Conservation (phyloP, 1,140 invertebrate species). For the Scaptodrosophila lebanonensis region DNA sequence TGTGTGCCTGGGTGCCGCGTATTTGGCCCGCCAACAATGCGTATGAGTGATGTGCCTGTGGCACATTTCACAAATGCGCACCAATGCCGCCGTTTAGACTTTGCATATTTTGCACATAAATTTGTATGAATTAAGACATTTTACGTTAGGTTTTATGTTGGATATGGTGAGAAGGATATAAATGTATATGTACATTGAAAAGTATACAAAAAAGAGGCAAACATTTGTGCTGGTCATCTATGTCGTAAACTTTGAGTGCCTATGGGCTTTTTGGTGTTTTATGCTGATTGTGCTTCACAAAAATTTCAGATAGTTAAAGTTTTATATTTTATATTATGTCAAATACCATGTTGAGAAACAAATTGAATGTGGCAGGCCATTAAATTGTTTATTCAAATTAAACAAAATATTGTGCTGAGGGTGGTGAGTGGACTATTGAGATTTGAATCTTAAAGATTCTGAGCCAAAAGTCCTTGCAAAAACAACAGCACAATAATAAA, state of each 20-base stretch:
- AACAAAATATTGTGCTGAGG: conserved; percentile 29
- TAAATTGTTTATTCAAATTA: conserved; percentile 48
- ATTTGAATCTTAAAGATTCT: conserved; percentile 59
- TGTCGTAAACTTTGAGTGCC: conserved; percentile 56
- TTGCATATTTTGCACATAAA: conserved; percentile 62
- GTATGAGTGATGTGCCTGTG: conserved; percentile 52
- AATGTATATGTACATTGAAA: conserved; percentile 47
- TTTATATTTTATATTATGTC: conserved; percentile 43
- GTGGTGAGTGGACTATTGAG: conserved; percentile 14
- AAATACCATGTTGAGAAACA: too few species aligned
- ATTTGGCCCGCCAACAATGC: conserved; percentile 25
- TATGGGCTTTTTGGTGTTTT: conserved; percentile 9
- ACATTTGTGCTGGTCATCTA: conserved; percentile 26
- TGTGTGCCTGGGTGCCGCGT: conserved; percentile 8
- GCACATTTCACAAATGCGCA: conserved; percentile 12
- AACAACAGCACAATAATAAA: conserved; percentile 38
- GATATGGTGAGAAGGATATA: too few species aligned
- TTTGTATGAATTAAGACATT: conserved; percentile 63
- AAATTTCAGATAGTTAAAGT: conserved; percentile 57
- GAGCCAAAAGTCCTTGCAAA: background rate
- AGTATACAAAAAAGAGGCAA: conserved; percentile 9
- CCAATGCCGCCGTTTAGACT: conserved; percentile 17
- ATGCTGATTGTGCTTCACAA: conserved; percentile 37
- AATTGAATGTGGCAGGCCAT: conserved; percentile 43
- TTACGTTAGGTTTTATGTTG: too few species aligned